Base-by-base conservation (phyloP, 2,113 vertebrate genomes). In the Leuciscus idus region DNA sequence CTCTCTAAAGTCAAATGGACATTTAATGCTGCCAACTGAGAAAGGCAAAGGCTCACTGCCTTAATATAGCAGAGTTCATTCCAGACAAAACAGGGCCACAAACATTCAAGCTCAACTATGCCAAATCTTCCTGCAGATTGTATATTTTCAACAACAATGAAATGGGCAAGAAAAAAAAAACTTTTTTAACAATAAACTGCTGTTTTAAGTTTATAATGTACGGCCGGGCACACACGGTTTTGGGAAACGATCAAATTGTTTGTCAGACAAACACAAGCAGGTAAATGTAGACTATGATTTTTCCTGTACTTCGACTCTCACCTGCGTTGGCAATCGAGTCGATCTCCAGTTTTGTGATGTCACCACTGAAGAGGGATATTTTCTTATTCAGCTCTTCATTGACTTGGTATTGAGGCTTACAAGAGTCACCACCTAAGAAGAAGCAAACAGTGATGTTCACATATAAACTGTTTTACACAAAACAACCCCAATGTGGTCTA, bases 321-420 rank as follows among this genome's bases (percentile, higher is more conserved):
- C 97, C 97, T 79, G 97, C 96, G 3, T 98, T 98, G 86, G 96
- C 93, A 4, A 97, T 93, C 1, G 95, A 96, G 0, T 97, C 96
- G 21, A 97, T 93, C 93, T 97, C 97, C 92, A 97, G 90, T 87
- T 94, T 95, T 75, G 96, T 98, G 93, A 98, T 96, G 79, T 98
- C 96, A 0, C 95, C 95, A 0, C 92, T 92, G 90, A 96, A 93
- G 52, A 98, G 87, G 1, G 97, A 97, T 87, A 98, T 93, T 91
- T 97, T 97, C 85, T 93, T 89, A 13, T 96, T 96, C 87, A 97
- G 74, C 52, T 91, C 92, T 50, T 92, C 88, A 79, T 94, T 92
- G 83, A 87, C 88, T 72, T 66, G 64, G 80, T 89, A 89, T n/a
- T 11, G 28, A 77, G 86, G 57, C 19, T 86, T n/a, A 73, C 66